Conservation (phyloP, 1,140 invertebrate species). For the Danaus melanippus region DNA sequence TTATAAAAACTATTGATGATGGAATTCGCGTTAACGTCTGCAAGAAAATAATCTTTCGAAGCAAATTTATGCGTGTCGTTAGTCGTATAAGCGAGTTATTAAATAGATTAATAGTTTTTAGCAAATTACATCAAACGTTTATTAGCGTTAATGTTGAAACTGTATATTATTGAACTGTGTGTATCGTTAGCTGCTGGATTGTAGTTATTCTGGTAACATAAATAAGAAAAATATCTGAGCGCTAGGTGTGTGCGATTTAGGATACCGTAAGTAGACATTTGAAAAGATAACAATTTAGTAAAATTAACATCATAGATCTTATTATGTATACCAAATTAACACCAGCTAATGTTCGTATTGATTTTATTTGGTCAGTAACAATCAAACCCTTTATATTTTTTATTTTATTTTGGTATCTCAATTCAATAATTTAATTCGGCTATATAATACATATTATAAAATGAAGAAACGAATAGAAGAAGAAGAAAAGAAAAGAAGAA, state of each 20-base stretch:
- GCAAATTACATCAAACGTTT: constrained; percentile 8
- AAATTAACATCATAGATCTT: too few species aligned
- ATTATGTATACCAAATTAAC: too few species aligned
- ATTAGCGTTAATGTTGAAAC: constrained; percentile 4
- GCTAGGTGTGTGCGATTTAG: background rate
- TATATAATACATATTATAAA: too few species aligned
- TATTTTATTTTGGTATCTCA: too few species aligned
- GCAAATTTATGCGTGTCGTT: background rate
- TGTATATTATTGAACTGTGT: constrained; percentile 13
- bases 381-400: too few species aligned
- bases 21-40: constrained; percentile 11
- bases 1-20: constrained; percentile 19
- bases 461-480: too few species aligned
- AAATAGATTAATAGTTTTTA: constrained; percentile 9
- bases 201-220: constrained; percentile 28
- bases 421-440: too few species aligned
- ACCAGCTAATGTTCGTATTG: too few species aligned
- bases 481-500: too few species aligned
- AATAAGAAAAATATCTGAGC: constrained; percentile 24
- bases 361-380: too few species aligned
- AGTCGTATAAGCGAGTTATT: constrained; percentile 3
- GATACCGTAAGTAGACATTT: too few species aligned
- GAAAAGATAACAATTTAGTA: too few species aligned
- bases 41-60: background rate
- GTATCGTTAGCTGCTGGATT: constrained; percentile 17